Evolutionary conservation across 2,888 invertebrate genomes (phyloP).

Genomic region (Tenthredo amoena): DNA sequence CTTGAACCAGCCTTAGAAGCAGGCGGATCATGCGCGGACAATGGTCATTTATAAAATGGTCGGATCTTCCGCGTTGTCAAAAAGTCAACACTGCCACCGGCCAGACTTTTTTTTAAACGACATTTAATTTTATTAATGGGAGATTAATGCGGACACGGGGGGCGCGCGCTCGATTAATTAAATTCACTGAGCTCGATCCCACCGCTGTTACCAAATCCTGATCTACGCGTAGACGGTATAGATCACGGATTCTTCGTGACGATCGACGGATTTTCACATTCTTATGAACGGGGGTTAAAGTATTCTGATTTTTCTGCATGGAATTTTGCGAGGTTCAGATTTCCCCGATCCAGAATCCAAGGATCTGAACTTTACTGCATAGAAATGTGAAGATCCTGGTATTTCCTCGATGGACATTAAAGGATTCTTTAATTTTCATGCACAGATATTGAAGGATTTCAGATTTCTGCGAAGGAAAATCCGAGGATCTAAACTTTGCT

Average conservation of each 20-base stretch:
- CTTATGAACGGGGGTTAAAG: neutral
- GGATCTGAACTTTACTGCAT: neutral
- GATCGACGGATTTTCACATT: neutral
- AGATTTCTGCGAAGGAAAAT: neutral
- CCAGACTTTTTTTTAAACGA: neutral
- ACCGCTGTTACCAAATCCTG: neutral
- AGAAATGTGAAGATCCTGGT: neutral
- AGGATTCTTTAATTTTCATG: neutral
- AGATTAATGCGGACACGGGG: conserved; percentile 75
- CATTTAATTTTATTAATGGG: conserved; percentile 73
- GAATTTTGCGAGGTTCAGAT: neutral
- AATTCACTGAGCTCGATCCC: neutral
- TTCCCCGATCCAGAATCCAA: neutral
- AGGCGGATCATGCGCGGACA: conserved; percentile 52
- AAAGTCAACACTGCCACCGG: conserved; percentile 73
- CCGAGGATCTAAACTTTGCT: no score
- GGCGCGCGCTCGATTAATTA: neutral
- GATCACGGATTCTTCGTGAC: no score
- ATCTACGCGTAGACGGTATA: neutral
- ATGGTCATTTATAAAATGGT: conserved; percentile 75
- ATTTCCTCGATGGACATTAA: neutral
- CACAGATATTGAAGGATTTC: neutral
- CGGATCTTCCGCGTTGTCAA: conserved; percentile 70
- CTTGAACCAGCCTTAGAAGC: neutral
- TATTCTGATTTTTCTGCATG: neutral